These are phyloP conservation scores for Poecilia latipinna DNA, from an alignment of 2,113 vertebrate species.

Conservation along the genomic window DNA sequence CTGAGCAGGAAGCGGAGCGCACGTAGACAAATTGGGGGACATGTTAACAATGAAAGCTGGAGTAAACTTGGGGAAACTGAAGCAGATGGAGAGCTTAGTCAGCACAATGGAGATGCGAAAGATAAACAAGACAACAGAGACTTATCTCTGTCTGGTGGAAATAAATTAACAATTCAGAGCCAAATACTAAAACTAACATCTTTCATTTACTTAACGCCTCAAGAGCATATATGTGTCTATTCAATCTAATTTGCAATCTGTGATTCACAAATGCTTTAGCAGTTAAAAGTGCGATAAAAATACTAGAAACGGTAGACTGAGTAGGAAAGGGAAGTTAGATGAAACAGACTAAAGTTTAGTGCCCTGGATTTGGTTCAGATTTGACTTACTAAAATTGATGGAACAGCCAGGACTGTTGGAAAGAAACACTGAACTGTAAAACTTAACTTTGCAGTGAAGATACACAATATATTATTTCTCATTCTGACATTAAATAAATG, in stretches of 20 bases:
- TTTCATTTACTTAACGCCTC: not conserved
- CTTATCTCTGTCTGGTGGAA: not conserved
- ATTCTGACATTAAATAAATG: too few species aligned
- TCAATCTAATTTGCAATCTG: not conserved
- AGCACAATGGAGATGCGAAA: slow-evolving; percentile 8
- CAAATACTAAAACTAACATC: not conserved
- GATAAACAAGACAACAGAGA: slow-evolving; percentile 15
- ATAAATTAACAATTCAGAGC: not conserved
- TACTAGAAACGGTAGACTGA: not conserved
- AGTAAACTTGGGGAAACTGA: slow-evolving; percentile 39
- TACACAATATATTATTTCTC: too few species aligned
- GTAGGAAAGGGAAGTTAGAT: not conserved
- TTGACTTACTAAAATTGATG: not conserved
- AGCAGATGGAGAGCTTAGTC: slow-evolving; percentile 24
- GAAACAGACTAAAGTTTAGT: too few species aligned
- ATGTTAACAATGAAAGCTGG: slow-evolving; percentile 54
- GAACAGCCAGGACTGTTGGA: not conserved
- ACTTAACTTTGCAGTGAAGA: not conserved
- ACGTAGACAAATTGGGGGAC: slow-evolving; percentile 21
- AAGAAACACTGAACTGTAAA: not conserved
- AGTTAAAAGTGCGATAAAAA: not conserved
- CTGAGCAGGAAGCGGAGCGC: slow-evolving; percentile 18
- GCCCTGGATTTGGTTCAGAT: not conserved
- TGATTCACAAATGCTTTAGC: not conserved
- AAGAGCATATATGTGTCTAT: not conserved